Percentiles rank a stretch among this genome's conserved stretches.
These are phyloP conservation scores for Leptopilina clavipes DNA, from an alignment of 1,140 invertebrate genomes.

Conservation along the genomic window DNA sequence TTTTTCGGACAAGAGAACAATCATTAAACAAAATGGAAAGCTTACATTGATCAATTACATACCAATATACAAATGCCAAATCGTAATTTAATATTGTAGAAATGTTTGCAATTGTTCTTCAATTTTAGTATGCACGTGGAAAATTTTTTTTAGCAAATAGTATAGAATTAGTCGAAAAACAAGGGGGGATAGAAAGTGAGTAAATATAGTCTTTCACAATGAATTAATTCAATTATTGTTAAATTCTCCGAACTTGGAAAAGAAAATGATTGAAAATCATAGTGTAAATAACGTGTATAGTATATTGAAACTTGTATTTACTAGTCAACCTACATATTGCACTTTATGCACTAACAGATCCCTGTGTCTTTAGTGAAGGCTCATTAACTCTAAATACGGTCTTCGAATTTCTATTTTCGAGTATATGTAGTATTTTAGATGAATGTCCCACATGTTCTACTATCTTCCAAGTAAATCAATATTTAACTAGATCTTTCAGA, in stretches of 20 bases:
- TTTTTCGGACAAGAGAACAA: too few relatives aligned
- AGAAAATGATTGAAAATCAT: slow-evolving; percentile 22
- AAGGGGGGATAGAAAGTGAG: not conserved
- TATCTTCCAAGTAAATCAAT: slow-evolving; percentile 2
- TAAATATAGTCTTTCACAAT: not conserved
- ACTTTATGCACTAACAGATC: slow-evolving; percentile 13
- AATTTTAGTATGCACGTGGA: too few relatives aligned
- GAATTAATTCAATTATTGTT: not conserved
- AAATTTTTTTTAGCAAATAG: not conserved
- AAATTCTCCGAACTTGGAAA: not conserved
- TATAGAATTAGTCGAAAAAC: not conserved
- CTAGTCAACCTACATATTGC: slow-evolving; percentile 5
- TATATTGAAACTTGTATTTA: slow-evolving; percentile 16
- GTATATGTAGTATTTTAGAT: not conserved
- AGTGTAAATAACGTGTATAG: slow-evolving; percentile 18
- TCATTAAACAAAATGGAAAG: too few relatives aligned
- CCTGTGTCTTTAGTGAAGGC: slow-evolving; percentile 21
- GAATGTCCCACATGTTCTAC: not conserved
- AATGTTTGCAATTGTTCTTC: too few relatives aligned
- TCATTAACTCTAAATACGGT: slow-evolving; percentile 25
- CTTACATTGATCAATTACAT: too few relatives aligned
- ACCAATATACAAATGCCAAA: too few relatives aligned
- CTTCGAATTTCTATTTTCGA: slow-evolving; percentile 25
- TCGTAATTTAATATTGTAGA: too few relatives aligned
- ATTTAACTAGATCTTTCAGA: not conserved